These are phyloP conservation scores for Lichenostomus cassidix DNA, from an alignment of 2,113 vertebrate genomes.

Conservation along the genomic window DNA sequence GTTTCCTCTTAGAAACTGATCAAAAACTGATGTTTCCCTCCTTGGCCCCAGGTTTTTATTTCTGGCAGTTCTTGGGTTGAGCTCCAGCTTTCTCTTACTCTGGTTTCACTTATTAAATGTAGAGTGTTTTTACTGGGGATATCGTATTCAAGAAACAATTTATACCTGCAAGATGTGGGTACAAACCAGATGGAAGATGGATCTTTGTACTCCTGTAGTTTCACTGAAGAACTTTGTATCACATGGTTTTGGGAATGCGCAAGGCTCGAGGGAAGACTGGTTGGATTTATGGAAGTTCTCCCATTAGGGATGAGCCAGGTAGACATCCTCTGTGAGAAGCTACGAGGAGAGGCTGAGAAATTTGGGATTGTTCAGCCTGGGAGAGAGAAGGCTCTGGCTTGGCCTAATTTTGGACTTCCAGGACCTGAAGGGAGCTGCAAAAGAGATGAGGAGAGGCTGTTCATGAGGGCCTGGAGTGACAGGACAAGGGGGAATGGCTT, in stretches of 20 bases:
- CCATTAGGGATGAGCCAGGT: neutral
- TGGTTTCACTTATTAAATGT: neutral
- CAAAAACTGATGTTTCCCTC: neutral
- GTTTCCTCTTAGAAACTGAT: neutral
- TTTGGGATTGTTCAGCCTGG: neutral
- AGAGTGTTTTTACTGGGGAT: neutral
- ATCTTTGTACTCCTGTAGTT: rapidly evolving
- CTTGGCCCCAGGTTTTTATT: neutral
- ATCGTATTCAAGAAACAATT: neutral
- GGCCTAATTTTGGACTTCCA: neutral
- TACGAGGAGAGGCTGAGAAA: neutral
- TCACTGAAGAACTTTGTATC: neutral
- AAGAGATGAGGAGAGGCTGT: neutral
- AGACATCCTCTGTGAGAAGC: neutral
- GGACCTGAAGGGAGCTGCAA: neutral
- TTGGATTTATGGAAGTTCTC: neutral
- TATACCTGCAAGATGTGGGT: rapidly evolving
- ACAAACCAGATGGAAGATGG: neutral
- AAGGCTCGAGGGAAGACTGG: neutral
- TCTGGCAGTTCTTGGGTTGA: neutral
- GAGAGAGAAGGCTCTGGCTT: neutral
- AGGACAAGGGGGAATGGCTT: neutral
- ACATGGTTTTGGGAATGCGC: neutral
- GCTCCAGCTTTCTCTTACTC: neutral
- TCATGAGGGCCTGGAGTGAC: neutral